Conservation (phyloP, 1,140 invertebrate genomes). For the Trichonephila inaurata region DNA sequence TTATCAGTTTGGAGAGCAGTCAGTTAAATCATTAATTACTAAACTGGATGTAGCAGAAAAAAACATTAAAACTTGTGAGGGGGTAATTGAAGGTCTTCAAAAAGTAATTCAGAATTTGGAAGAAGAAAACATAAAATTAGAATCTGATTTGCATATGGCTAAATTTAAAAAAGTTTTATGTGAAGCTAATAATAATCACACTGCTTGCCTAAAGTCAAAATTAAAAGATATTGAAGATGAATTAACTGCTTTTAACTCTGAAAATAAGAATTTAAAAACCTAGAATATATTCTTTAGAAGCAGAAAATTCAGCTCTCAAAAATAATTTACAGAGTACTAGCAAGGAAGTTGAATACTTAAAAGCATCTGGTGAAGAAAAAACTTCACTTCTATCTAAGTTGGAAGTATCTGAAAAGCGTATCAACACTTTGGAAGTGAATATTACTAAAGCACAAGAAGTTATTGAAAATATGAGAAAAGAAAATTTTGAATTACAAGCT, state of each 20-base stretch:
- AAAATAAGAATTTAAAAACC: conserved; percentile 23
- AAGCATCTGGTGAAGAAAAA: not conserved
- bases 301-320: not conserved
- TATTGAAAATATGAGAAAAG: conserved; percentile 14
- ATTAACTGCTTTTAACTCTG: not conserved
- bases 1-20: not conserved
- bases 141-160: conserved; percentile 47
- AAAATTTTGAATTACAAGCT: conserved; percentile 30
- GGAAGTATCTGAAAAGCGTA: not conserved
- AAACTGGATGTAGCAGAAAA: conserved; percentile 68
- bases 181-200: conserved; percentile 7
- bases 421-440: not conserved
- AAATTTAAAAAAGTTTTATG: conserved; percentile 39
- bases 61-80: conserved; percentile 58
- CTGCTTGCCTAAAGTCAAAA: not conserved
- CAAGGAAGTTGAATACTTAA: not conserved
- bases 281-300: not conserved
- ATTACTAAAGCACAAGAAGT: not conserved
- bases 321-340: not conserved
- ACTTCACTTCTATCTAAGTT: conserved; percentile 11
- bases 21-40: not conserved
- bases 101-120: conserved; percentile 5
- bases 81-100: conserved; percentile 50
- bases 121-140: conserved; percentile 47
- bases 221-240: conserved; percentile 3